phyloP scores from a whole-genome alignment of 30 jellyfish, hydroid and myxozoan genomes.

The Phacellophora camtschatica region DNA sequence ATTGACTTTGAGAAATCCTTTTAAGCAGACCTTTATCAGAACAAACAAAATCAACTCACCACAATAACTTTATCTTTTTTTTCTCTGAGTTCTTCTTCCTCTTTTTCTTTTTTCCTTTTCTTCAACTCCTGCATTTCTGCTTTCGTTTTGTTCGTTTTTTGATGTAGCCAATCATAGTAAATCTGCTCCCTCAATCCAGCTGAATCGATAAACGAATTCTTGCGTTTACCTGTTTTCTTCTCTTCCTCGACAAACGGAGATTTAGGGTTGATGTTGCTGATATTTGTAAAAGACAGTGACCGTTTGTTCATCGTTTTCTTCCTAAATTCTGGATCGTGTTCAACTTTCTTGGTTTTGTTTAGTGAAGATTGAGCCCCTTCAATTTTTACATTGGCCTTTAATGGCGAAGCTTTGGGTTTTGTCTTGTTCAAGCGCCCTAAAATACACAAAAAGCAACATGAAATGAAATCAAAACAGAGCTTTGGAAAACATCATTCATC shows the following conservation, averaged over 20 bases:
- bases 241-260: conserved; percentile 29
- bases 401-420: conserved; percentile 10
- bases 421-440: background rate
- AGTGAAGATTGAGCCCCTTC: background rate
- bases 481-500: no score
- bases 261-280: conserved; percentile 55
- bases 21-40: no score
- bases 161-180: conserved; percentile 79
- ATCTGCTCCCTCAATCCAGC: conserved; percentile 73
- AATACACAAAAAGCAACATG: no score
- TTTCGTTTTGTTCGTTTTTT: conserved; percentile 43
- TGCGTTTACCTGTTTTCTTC: background rate
- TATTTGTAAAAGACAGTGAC: conserved; percentile 56
- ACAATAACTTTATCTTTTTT: conserved; percentile 17
- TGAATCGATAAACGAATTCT: conserved; percentile 22
- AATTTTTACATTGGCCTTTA: conserved; percentile 16
- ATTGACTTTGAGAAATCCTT: no score
- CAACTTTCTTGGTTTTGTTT: background rate
- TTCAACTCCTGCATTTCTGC: background rate
- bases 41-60: background rate
- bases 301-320: conserved; percentile 7
- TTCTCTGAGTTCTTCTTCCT: conserved; percentile 51
- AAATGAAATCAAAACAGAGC: no score
- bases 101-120: conserved; percentile 41
- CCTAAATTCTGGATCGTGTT: background rate